Evolutionary conservation across 2,797 vertebrate genomes (phyloP), one percentile per base, ranked within the genome.

Genomic region (Nasua narica): DNA sequence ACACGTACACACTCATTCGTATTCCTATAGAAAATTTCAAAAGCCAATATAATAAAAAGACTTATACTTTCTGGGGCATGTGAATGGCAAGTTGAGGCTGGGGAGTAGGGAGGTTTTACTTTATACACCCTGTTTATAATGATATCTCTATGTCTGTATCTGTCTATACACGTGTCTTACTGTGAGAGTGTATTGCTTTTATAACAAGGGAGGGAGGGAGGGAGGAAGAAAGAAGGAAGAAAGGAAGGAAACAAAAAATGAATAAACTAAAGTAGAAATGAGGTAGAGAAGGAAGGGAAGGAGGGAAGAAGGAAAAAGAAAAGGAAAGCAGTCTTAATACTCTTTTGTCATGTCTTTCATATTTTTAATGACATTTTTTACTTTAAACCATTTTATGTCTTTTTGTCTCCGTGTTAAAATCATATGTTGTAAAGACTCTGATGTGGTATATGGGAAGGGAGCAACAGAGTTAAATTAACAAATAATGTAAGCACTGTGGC

Each of bases 401-500:
- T 91, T 89, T 90, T 84, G 32, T 88, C 40, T 87, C 52, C 13
- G 62, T 43, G 58, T 79, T 88, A 94, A 96, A 93, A 84, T 83
- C 2, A 0, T 19, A 3, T 84, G 23, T 72, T 86, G 1, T 89
- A 94, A 92, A 96, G 70, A 81, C 35, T 25, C 50, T 87, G 91
- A 62, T 70, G 32, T 70, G 56, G 40, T 67, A 79, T 43, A 69
- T 56, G 56, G 88, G 46, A 94, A 92, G 91, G 19, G 60, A 97
- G 32, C 67, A 89, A 94, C 35, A 72, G 62, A 94, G 72, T 96
- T 93, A 90, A 84, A 96, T 91, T 91, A 97, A 46, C 50, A 94
- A 96, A 91, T 93, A 96, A 91, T 77, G n/a, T 27, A 96, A 93
- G 78, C 32, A 93, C 62, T 78, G 37, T 92, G 92, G 67, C 92